phyloP scores from a whole-genome alignment of 1,140 invertebrate genomes.

The Bombyx mandarina region DNA sequence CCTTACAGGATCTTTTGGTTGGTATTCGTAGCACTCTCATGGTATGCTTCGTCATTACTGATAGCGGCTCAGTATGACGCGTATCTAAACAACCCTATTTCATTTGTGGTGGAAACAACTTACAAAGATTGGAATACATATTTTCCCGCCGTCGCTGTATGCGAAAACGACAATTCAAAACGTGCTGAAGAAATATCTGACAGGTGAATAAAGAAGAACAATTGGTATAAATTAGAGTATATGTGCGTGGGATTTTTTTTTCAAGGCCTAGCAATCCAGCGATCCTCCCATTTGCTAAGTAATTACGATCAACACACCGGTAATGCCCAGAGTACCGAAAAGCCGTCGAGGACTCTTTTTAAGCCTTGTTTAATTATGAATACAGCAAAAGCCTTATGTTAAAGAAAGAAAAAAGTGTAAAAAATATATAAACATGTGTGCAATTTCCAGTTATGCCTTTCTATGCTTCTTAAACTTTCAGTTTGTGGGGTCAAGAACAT shows the following conservation, averaged over 20 bases:
- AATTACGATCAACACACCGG: too few relatives aligned
- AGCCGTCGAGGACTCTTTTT: too few relatives aligned
- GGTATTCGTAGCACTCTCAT: constrained; percentile 73
- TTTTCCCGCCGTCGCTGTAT: constrained; percentile 77
- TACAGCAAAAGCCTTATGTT: too few relatives aligned
- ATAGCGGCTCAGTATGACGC: constrained; percentile 73
- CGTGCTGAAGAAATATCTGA: constrained; percentile 74
- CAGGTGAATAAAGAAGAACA: constrained; percentile 51
- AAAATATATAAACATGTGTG: background rate
- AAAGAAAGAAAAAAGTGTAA: too few relatives aligned
- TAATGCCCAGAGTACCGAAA: too few relatives aligned
- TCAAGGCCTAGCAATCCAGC: too few relatives aligned
- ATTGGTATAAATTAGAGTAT: background rate
- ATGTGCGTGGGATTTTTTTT: too few relatives aligned
- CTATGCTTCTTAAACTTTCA: constrained; percentile 20
- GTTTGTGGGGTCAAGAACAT: constrained; percentile 74
- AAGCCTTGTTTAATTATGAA: too few relatives aligned
- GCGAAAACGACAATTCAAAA: constrained; percentile 75
- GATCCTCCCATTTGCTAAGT: too few relatives aligned
- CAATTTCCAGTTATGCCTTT: too few relatives aligned
- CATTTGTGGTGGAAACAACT: constrained; percentile 79
- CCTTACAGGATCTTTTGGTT: constrained; percentile 75
- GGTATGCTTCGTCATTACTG: constrained; percentile 74
- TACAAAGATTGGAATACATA: constrained; percentile 79
- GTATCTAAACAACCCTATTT: constrained; percentile 74